Conservation (phyloP, 2,888 invertebrate species). For the Cotesia congregata region DNA sequence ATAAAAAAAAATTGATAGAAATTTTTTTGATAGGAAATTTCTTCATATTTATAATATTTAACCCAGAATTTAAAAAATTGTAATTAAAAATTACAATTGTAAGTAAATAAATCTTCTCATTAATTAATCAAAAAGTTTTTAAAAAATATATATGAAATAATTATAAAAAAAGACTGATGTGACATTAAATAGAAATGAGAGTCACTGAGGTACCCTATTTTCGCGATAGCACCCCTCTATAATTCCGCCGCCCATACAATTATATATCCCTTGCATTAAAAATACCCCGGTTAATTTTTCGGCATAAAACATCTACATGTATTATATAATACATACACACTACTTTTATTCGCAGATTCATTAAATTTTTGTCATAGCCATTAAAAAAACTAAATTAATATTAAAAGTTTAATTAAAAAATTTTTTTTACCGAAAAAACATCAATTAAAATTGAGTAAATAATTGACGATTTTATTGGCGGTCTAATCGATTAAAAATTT, state of each 20-base stretch:
- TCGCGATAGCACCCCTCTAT: conserved; percentile 60
- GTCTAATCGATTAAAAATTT: no score
- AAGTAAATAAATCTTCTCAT: no score
- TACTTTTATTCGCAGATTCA: background rate
- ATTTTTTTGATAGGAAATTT: no score
- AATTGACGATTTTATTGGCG: background rate
- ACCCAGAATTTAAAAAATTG: no score
- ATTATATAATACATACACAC: background rate
- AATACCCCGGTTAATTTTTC: conserved; percentile 69
- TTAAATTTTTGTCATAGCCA: conserved; percentile 57
- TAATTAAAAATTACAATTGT: no score
- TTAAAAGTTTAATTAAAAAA: background rate
- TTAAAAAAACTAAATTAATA: conserved; percentile 47
- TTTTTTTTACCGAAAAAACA: background rate
- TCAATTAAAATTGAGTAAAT: conserved; percentile 5
- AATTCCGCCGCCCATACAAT: conserved; percentile 70
- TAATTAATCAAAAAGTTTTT: no score
- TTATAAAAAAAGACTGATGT: no score
- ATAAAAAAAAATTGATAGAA: no score
- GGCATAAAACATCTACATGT: conserved; percentile 46
- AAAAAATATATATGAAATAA: no score
- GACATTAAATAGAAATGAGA: conserved; percentile 40
- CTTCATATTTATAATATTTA: no score
- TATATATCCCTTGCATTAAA: conserved; percentile 65
- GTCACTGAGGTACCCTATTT: conserved; percentile 55